Percentiles rank a stretch among this genome's conserved stretches.
Evolutionary conservation across 2,888 invertebrate genomes (phyloP).

Genomic region (Diabrotica balteata): DNA sequence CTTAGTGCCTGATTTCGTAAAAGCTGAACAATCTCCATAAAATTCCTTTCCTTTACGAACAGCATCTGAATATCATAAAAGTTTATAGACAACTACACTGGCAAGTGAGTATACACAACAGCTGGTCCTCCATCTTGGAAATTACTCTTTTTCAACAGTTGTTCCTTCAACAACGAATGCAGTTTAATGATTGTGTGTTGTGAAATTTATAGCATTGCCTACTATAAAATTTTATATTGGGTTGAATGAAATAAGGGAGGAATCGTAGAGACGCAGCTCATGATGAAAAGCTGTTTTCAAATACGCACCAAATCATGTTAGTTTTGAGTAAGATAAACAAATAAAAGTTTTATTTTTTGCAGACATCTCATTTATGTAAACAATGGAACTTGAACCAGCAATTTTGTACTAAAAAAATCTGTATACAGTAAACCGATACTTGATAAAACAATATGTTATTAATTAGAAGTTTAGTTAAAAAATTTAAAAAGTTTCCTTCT

Average conservation of each 20-base stretch:
- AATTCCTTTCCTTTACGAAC: slow-evolving; percentile 13
- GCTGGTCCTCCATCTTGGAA: slow-evolving; percentile 27
- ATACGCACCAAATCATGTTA: too few species aligned
- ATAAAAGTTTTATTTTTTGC: too few species aligned
- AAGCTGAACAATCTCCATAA: slow-evolving; percentile 27
- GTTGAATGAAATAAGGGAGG: slow-evolving; percentile 12
- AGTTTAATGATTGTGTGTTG: slow-evolving; percentile 34
- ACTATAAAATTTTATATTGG: slow-evolving; percentile 30
- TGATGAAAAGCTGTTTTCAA: background rate
- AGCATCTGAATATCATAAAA: slow-evolving; percentile 29
- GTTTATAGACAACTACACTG: slow-evolving; percentile 28
- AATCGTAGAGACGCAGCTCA: slow-evolving; percentile 1
- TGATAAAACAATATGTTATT: too few species aligned
- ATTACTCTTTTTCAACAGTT: slow-evolving; percentile 33
- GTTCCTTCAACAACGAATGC: slow-evolving; percentile 29
- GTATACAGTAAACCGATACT: too few species aligned
- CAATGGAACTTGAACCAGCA: too few species aligned
- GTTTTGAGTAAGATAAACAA: too few species aligned
- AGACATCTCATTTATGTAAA: too few species aligned
- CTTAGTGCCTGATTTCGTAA: slow-evolving; percentile 21
- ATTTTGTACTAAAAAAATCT: too few species aligned
- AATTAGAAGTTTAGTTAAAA: too few species aligned
- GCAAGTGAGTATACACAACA: slow-evolving; percentile 28
- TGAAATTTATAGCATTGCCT: slow-evolving; percentile 29
- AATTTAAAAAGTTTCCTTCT: too few species aligned